A percentile compares a stretch with the other conserved stretches of the same genome.
phyloP scores from a whole-genome alignment of 1,140 invertebrate genomes.

The Calephelis virginiensis region DNA sequence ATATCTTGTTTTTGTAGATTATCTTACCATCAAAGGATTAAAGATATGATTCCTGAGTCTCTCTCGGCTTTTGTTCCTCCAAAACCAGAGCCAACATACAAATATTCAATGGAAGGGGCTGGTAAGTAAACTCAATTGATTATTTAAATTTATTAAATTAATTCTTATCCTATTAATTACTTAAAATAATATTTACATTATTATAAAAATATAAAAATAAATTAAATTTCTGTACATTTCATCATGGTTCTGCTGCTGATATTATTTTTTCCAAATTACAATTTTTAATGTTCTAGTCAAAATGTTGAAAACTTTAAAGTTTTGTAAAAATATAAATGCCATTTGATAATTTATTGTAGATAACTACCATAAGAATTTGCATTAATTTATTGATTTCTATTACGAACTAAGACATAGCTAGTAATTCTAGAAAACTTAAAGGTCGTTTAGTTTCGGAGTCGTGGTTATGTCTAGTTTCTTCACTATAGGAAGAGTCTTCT shows the following conservation, averaged over 20 bases:
- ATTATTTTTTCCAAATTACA: not conserved
- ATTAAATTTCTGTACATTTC: slow-evolving; percentile 12
- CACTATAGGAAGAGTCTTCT: slow-evolving; percentile 37
- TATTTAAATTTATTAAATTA: slow-evolving; percentile 44
- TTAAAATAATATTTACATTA: slow-evolving; percentile 66
- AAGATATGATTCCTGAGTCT: slow-evolving; percentile 93
- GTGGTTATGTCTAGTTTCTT: slow-evolving; percentile 33
- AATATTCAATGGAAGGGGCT: slow-evolving; percentile 89
- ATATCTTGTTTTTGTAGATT: slow-evolving; percentile 81
- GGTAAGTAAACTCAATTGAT: slow-evolving; percentile 78
- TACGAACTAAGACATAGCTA: slow-evolving; percentile 70
- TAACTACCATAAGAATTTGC: not conserved
- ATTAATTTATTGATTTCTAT: slow-evolving; percentile 7
- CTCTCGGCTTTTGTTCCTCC: slow-evolving; percentile 92
- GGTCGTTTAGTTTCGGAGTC: slow-evolving; percentile 43
- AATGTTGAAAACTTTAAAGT: not conserved
- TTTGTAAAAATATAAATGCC: slow-evolving; percentile 20
- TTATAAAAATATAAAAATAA: slow-evolving; percentile 37
- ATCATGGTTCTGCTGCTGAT: not conserved
- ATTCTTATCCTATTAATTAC: slow-evolving; percentile 52
- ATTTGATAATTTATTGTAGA: slow-evolving; percentile 10
- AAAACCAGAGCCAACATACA: slow-evolving; percentile 88
- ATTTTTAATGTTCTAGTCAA: not conserved
- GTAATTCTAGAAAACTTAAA: slow-evolving; percentile 62
- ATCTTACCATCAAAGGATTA: slow-evolving; percentile 96